Evolutionary conservation across 2,113 vertebrate species (phyloP).

Genomic region (Peucedramus taeniatus): DNA sequence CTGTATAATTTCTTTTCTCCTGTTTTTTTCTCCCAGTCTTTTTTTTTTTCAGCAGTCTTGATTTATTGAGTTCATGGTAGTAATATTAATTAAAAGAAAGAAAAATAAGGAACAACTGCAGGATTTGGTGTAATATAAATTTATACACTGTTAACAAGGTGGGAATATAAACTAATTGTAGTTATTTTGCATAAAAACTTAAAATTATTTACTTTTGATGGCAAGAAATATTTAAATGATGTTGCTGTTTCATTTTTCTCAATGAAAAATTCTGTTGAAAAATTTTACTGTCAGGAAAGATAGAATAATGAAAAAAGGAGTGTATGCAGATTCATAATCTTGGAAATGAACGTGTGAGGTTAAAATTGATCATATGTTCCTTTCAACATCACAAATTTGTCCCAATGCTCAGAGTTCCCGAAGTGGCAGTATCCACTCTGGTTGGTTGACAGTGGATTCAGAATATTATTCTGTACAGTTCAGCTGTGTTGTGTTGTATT

Average conservation of each 20-base stretch:
- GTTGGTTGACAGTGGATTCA: background rate
- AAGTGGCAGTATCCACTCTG: background rate
- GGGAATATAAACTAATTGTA: background rate
- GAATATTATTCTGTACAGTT: background rate
- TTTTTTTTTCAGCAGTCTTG: background rate
- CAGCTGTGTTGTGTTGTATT: background rate
- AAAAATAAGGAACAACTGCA: background rate
- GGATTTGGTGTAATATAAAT: background rate
- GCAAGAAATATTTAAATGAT: background rate
- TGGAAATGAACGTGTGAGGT: background rate
- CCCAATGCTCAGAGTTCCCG: background rate
- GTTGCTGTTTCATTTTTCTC: background rate
- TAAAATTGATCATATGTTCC: background rate
- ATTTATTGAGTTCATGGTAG: background rate
- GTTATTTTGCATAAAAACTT: background rate
- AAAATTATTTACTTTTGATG: background rate
- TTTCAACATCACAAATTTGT: background rate
- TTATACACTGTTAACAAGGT: background rate
- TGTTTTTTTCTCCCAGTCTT: background rate
- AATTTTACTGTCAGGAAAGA: background rate
- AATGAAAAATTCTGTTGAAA: background rate
- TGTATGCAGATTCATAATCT: background rate
- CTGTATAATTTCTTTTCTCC: background rate
- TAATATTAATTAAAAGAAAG: background rate
- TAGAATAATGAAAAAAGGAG: background rate